Conservation (phyloP, 2,888 invertebrate species). For the Prionchulus punctatus region DNA sequence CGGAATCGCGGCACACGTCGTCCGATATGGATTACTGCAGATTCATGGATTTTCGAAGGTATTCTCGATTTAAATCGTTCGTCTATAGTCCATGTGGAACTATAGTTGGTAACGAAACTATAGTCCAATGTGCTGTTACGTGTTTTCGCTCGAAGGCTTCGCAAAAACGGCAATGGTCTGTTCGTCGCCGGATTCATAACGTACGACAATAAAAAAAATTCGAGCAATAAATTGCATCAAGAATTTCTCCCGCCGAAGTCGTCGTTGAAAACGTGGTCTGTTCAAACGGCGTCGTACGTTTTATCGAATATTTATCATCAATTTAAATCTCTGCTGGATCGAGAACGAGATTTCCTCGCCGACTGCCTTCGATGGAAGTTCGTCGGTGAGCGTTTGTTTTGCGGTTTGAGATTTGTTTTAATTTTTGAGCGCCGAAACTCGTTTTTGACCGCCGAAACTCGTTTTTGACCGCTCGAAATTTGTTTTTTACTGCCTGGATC, state of each 20-base stretch:
- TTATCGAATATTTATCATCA: not conserved
- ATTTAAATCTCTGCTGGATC: not conserved
- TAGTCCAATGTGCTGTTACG: too few relatives aligned
- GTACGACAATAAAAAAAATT: not conserved
- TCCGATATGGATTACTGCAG: not conserved
- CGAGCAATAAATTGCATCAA: not conserved
- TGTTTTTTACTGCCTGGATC: not conserved
- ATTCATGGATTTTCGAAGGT: not conserved
- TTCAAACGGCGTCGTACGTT: not conserved
- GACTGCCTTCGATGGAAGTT: not conserved
- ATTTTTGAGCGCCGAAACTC: not conserved
- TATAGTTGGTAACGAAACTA: too few relatives aligned
- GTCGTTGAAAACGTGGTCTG: not conserved
- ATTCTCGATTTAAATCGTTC: too few relatives aligned
- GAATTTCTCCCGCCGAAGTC: not conserved
- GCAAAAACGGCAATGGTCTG: not conserved
- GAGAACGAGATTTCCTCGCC: not conserved
- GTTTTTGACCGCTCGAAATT: not conserved
- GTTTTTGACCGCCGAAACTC: too few relatives aligned
- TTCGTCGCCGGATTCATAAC: not conserved
- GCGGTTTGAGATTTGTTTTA: not conserved
- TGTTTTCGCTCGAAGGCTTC: too few relatives aligned
- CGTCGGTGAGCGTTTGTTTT: not conserved
- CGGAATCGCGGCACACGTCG: not conserved
- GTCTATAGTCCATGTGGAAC: too few relatives aligned